These are phyloP conservation scores for Xestoiulus laeticollis DNA, from an alignment of 2,888 invertebrate genomes.

Conservation along the genomic window DNA sequence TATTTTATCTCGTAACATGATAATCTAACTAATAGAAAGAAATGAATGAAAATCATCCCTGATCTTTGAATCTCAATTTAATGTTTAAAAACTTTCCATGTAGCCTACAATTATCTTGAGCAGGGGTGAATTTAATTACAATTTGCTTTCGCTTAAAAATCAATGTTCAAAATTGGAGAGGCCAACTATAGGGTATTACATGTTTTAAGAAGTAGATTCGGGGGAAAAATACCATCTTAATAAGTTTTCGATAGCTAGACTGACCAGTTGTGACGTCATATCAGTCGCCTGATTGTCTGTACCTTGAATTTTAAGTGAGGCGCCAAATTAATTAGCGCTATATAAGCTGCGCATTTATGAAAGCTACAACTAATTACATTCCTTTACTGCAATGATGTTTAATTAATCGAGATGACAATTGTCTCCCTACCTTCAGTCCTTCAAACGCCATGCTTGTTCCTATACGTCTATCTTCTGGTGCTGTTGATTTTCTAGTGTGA, in stretches of 20 bases:
- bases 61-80: neutral
- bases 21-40: neutral
- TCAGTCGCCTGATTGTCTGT: slow-evolving; percentile 16
- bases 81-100: neutral
- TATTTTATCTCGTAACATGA: neutral
- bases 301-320: neutral
- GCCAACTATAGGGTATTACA: neutral
- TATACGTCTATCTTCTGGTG: neutral
- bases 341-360: neutral
- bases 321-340: neutral
- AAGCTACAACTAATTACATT: neutral
- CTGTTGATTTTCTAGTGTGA: neutral
- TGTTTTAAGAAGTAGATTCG: neutral
- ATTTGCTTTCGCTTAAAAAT: neutral
- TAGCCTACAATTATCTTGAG: neutral
- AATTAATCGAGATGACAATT: neutral
- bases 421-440: neutral
- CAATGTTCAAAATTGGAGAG: neutral
- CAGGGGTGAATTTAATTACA: neutral
- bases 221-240: neutral
- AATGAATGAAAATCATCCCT: neutral
- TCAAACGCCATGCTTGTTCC: neutral
- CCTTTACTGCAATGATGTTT: neutral
- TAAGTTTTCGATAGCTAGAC: neutral
- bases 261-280: neutral